Conservation (phyloP, 2,888 invertebrate genomes). For the Scaptomyza reducta region DNA sequence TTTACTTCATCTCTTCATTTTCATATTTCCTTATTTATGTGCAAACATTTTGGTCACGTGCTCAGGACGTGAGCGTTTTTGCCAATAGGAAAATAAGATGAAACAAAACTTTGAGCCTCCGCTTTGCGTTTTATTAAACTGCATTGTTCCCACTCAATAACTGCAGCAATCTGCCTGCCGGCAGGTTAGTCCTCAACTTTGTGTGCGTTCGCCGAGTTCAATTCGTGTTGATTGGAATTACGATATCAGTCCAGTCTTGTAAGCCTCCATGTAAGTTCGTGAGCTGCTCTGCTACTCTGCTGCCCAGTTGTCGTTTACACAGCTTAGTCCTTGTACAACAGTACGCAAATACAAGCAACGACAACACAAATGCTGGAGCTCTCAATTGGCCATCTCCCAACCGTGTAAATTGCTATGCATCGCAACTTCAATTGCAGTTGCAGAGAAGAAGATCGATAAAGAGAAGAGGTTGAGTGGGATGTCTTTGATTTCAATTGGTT, state of each 20-base stretch:
- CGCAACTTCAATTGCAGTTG: slow-evolving; percentile 23
- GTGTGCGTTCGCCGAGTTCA: slow-evolving; percentile 16
- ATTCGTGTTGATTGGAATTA: slow-evolving; percentile 42
- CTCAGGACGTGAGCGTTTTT: slow-evolving; percentile 71
- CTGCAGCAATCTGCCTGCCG: slow-evolving; percentile 35
- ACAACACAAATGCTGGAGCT: slow-evolving; percentile 38
- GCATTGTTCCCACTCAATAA: slow-evolving; percentile 42
- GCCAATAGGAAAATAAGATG: slow-evolving; percentile 44
- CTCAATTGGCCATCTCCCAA: slow-evolving; percentile 43
- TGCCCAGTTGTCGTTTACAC: slow-evolving; percentile 40
- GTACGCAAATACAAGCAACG: slow-evolving; percentile 38
- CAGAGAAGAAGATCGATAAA: background rate
- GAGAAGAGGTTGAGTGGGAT: slow-evolving; percentile 7
- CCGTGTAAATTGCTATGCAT: slow-evolving; percentile 35
- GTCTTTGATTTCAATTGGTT: slow-evolving; percentile 60
- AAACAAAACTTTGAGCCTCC: slow-evolving; percentile 24
- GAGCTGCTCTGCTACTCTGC: slow-evolving; percentile 17
- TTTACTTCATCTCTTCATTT: slow-evolving; percentile 63
- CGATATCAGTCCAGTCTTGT: slow-evolving; percentile 43
- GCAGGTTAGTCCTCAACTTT: slow-evolving; percentile 25
- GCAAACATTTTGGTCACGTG: slow-evolving; percentile 73
- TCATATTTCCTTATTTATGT: slow-evolving; percentile 73
- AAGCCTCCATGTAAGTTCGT: slow-evolving; percentile 48
- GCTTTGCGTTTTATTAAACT: slow-evolving; percentile 27
- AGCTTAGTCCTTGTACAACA: slow-evolving; percentile 64